Evolutionary conservation across 2,888 invertebrate genomes (phyloP), one percentile per base, ranked within the genome.

Genomic region (Eupithecia abbreviata): DNA sequence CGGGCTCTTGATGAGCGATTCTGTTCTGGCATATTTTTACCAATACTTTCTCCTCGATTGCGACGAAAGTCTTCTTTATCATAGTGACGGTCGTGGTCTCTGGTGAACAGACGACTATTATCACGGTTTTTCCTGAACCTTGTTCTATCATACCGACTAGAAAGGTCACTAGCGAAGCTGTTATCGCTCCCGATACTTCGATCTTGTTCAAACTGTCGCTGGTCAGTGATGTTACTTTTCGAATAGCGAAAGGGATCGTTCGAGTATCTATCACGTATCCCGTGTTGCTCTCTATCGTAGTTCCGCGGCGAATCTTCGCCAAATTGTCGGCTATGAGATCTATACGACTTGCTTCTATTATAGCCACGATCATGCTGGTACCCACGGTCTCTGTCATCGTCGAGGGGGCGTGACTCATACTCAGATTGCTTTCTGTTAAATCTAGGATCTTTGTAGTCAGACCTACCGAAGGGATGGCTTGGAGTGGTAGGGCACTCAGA

Each of bases 391-490:
- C 84, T 87, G 66, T 90, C 90, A 73, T 89, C 87, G 30, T 85
- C 82, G 6, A 83, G 82, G 76, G 81, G 76, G 67, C 82, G 84
- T n/a, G 83, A 76, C 79, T 91, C 90, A 76, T 85, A 86, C 4
- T 92, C 91, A 43, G 84, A 79, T 79, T 72, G 78, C 69, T 81
- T 87, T 87, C 92, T 89, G 78, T 90, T 88, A 18, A 91, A 80
- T 82, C 92, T 90, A 9, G 91, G 92, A 85, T 92, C 93, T 81
- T 91, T 89, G 42, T 72, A 81, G 47, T 87, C 86, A 4, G 82
- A 77, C 74, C 85, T 79, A 55, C 84, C 82, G 77, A 84, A 87
- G 15, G 85, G 80, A 73, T 85, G 83, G 45, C 72, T 84, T 10
- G 86, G 86, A 3, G 88, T 89, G 41, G 80, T 68, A 4, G 87